Percentiles rank a stretch among this genome's conserved stretches.
Evolutionary conservation across 2,888 invertebrate genomes (phyloP).

Genomic region (Acanthosepion esculentum): DNA sequence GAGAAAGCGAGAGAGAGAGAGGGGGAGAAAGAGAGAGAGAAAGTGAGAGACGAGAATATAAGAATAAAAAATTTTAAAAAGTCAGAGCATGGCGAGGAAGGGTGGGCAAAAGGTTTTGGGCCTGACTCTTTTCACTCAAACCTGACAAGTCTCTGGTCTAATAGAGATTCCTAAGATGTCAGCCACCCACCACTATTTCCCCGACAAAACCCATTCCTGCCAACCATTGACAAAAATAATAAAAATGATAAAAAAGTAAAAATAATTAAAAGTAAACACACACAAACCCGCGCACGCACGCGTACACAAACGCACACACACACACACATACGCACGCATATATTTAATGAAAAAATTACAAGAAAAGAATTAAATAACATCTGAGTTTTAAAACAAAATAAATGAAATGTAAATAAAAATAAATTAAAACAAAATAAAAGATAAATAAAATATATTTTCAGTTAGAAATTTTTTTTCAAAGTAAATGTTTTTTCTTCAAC

Average conservation of each 20-base stretch:
- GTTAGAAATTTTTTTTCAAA: background rate
- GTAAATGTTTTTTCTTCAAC: background rate
- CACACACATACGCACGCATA: no score
- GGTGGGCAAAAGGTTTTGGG: background rate
- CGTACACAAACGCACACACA: no score
- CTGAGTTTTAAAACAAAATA: background rate
- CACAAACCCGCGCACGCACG: no score
- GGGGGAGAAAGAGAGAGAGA: background rate
- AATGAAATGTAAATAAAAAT: background rate
- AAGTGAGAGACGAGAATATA: background rate
- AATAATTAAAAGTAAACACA: no score
- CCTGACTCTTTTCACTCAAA: conserved; percentile 1
- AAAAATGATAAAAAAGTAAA: background rate
- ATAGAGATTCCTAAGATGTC: conserved; percentile 33
- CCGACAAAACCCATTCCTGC: background rate
- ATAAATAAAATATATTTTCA: background rate
- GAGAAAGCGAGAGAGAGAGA: background rate
- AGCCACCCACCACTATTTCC: background rate
- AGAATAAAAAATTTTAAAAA: no score
- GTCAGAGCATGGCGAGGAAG: background rate
- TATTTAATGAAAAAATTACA: no score
- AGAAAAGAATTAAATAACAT: background rate
- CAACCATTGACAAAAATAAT: background rate
- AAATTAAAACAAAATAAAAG: background rate
- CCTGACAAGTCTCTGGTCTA: conserved; percentile 33